Conservation (phyloP, 2,888 invertebrate species). For the Exocentrus adspersus region DNA sequence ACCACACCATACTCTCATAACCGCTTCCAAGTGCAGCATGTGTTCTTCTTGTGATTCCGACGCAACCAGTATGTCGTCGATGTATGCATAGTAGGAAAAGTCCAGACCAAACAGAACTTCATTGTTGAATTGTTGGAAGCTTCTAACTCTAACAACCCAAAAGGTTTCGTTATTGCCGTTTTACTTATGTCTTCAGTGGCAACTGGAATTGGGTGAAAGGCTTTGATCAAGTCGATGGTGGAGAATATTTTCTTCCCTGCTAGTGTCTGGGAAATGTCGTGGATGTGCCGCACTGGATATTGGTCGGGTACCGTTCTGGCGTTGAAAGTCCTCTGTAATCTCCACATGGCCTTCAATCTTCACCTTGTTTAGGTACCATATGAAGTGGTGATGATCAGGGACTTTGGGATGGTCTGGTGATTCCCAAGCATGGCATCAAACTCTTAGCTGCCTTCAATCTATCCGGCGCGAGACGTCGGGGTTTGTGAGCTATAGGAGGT, state of each 20-base stretch:
- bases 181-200: too few species aligned
- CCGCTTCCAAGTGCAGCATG: conserved; percentile 42
- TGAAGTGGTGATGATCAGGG: conserved; percentile 55
- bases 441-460: too few species aligned
- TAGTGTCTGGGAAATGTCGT: not conserved
- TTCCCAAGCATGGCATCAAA: too few species aligned
- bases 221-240: conserved; percentile 37
- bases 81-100: conserved; percentile 51
- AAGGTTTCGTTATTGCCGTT: too few species aligned
- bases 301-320: not conserved
- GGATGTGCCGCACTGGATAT: not conserved
- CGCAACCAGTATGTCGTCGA: conserved; percentile 54
- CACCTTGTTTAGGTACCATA: conserved; percentile 49
- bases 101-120: conserved; percentile 48
- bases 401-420: conserved; percentile 43
- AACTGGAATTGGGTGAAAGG: too few species aligned
- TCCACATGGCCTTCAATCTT: conserved; percentile 51
- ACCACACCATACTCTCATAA: not conserved
- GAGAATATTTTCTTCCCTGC: not conserved
- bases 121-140: conserved; percentile 59
- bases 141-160: too few species aligned
- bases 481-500: not conserved
- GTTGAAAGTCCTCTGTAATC: conserved; percentile 2
- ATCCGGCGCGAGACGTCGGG: not conserved
- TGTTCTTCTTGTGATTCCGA: conserved; percentile 43